Percentiles rank a stretch among this genome's conserved stretches.
These are phyloP conservation scores for Drosophila neutralis DNA, from an alignment of 2,888 invertebrate species.

Conservation along the genomic window DNA sequence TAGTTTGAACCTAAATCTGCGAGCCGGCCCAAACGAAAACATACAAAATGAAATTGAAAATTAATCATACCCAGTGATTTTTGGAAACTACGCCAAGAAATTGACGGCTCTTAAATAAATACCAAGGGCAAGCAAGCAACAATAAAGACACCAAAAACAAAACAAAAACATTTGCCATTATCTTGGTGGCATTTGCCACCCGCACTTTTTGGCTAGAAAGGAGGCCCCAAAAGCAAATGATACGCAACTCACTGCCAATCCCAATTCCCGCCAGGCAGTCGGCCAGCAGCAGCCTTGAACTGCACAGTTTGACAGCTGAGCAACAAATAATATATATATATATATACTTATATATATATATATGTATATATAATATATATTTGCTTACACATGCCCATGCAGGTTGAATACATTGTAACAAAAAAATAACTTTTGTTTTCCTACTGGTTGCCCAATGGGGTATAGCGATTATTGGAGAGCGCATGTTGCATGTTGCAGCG, in stretches of 20 bases:
- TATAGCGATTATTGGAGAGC: neutral
- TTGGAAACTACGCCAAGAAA: slow-evolving; percentile 33
- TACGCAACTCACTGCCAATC: slow-evolving; percentile 39
- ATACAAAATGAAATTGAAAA: slow-evolving; percentile 33
- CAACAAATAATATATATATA: slow-evolving; percentile 45
- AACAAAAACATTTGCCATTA: slow-evolving; percentile 61
- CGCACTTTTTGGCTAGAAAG: slow-evolving; percentile 49
- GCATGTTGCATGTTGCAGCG: neutral
- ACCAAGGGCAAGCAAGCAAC: slow-evolving; percentile 25
- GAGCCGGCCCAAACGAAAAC: slow-evolving; percentile 27
- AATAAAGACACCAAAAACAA: slow-evolving; percentile 14
- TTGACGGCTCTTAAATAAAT: slow-evolving; percentile 63
- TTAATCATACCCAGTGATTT: slow-evolving; percentile 60
- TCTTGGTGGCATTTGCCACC: slow-evolving; percentile 66
- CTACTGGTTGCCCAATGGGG: slow-evolving; percentile 1
- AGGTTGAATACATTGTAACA: slow-evolving; percentile 48
- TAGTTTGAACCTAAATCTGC: slow-evolving; percentile 30
- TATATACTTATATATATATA: slow-evolving; percentile 3
- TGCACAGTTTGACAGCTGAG: slow-evolving; percentile 75
- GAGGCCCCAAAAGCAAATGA: slow-evolving; percentile 33
- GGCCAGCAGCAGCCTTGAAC: slow-evolving; percentile 67
- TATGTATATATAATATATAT: slow-evolving; percentile 7
- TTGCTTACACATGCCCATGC: slow-evolving; percentile 24
- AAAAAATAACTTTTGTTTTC: slow-evolving; percentile 26
- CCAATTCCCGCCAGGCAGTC: slow-evolving; percentile 53